phyloP scores from a whole-genome alignment of 2,888 invertebrate species.

The Nephrotoma flavescens region DNA sequence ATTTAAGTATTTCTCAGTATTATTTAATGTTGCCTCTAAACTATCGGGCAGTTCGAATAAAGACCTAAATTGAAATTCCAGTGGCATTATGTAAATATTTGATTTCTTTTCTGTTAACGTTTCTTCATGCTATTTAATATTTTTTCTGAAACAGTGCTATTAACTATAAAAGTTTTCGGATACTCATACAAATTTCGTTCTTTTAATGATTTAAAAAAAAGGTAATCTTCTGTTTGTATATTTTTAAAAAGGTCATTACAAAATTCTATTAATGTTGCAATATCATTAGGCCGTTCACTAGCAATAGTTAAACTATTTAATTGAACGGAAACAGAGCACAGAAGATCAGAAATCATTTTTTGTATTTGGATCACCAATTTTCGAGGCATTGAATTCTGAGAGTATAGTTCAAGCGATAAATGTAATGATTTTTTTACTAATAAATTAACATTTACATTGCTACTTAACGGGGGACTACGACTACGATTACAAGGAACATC shows the following conservation, averaged over 20 bases:
- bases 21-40: constrained; percentile 1
- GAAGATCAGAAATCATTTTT: constrained; percentile 4
- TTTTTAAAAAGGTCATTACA: constrained; percentile 8
- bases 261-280: background rate
- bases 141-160: constrained; percentile 5
- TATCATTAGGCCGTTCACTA: too few species aligned
- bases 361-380: constrained; percentile 7
- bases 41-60: constrained; percentile 8
- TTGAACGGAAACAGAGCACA: background rate
- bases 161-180: constrained; percentile 5
- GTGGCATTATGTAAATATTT: constrained; percentile 8
- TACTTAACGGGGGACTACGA: too few species aligned
- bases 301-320: background rate
- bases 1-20: background rate
- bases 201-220: constrained; percentile 7
- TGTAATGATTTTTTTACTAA: constrained; percentile 4
- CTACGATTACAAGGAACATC: too few species aligned
- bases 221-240: too few species aligned
- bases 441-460: background rate
- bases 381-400: constrained; percentile 6
- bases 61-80: constrained; percentile 8
- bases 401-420: constrained; percentile 3
- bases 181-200: constrained; percentile 6
- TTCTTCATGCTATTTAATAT: background rate
- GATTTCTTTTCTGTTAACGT: constrained; percentile 3